Base-by-base conservation (phyloP, 2,113 vertebrate species). In the Natator depressus region DNA sequence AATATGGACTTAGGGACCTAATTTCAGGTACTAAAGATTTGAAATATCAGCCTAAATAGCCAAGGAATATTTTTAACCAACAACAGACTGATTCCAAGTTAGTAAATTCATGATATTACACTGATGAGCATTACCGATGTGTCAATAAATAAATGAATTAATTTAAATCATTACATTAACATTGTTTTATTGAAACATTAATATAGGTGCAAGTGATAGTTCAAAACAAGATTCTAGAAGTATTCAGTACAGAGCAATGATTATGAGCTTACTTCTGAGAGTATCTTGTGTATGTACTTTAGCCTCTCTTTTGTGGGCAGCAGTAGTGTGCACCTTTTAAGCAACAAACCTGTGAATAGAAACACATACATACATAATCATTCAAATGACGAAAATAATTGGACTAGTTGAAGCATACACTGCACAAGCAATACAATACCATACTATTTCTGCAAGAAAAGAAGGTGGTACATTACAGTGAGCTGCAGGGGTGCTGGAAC, bases 301-400 rank as follows among this genome's bases (percentile, higher is more conserved):
- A 99, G 98, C 95, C 99, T 99, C 19, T 99, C 98, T 89, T 98
- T 99, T 83, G 99, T 99, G 78, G 99, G 99, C 29, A 99, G 87
- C 69, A 99, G 98, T 79, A 99, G 94, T 0, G 99, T 99, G 85
- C 99, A 99, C 91, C 99, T 99, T 96, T 99, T 99, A 88, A 99
- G 98, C 89, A 99, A 95, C 90, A 99, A 80, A 53, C 99, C 99
- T 99, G 96, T 59, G 78, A 93, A 82, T 84, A 92, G n/a, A 93
- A 94, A 38, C n/a, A 97, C 7, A 88, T 46, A 82, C 51, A 75
- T 47, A 72, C 3, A 10, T 13, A 76, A 57, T 76, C 17, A 6
- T 81, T 88, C 79, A 93, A 87, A 92, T 79, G 10, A 57, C 59
- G 16, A 2, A 50, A 49, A 1, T 59, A 35, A 24, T 78, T 81